These are phyloP conservation scores for Cactoblastis cactorum DNA, from an alignment of 2,888 invertebrate genomes.

Conservation along the genomic window DNA sequence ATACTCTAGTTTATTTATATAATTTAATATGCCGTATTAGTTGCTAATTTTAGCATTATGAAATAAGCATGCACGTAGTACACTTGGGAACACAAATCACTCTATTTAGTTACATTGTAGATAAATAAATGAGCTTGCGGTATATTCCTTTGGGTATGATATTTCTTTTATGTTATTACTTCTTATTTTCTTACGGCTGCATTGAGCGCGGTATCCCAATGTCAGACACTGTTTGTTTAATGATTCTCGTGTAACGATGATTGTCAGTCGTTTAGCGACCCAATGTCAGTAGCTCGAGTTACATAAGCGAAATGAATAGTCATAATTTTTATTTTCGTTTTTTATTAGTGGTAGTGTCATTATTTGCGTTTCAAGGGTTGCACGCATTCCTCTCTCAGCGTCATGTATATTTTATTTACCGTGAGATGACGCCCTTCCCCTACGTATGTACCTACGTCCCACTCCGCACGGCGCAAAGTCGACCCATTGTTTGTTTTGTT, in stretches of 20 bases:
- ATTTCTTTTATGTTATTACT: conserved; percentile 31
- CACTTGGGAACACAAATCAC: conserved; percentile 54
- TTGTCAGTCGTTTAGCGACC: conserved; percentile 33
- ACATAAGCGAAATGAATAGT: conserved; percentile 28
- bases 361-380: conserved; percentile 2
- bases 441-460: conserved; percentile 40
- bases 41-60: conserved; percentile 60
- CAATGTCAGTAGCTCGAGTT: conserved; percentile 41
- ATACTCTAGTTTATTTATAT: conserved; percentile 55
- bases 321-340: neutral
- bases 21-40: conserved; percentile 46
- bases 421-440: conserved; percentile 23
- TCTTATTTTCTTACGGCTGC: conserved; percentile 34
- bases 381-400: conserved; percentile 2
- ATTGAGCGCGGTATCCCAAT: conserved; percentile 42
- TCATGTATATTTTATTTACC: conserved; percentile 8
- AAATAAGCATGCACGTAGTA: conserved; percentile 66
- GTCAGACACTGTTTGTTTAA: conserved; percentile 46
- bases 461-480: conserved; percentile 65
- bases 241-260: conserved; percentile 42
- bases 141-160: conserved; percentile 33
- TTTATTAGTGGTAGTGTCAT: conserved; percentile 2
- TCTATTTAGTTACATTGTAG: conserved; percentile 55
- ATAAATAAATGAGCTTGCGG: conserved; percentile 42
- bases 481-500: conserved; percentile 65